Evolutionary conservation across 2,888 invertebrate species (phyloP), one percentile per base, ranked within the genome.

Genomic region (Hedychridium roseum): DNA sequence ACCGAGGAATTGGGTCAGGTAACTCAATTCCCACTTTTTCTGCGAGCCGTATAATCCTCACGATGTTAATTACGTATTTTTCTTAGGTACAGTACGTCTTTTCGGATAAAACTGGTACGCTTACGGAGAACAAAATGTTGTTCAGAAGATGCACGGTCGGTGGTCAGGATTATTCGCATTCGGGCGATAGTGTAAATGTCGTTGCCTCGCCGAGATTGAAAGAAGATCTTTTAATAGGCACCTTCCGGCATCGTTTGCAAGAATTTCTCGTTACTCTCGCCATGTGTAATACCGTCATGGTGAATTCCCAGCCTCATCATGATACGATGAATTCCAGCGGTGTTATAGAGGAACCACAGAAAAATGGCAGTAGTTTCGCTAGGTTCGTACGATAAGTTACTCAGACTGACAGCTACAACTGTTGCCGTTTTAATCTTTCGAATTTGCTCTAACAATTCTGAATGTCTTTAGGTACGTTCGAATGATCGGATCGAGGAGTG

Each of bases 101-200:
- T 81, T 94, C 94, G 6, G 98, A 98, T 79, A 98, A 98, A 81
- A 98, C 98, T 1, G 98, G 98, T 3, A 98, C 98, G 1, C 81
- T 98, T 45, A 98, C 98, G 0, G 97, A 97, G 80, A 98, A 98
- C 79, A 90, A 94, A 79, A 98, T 98, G 97, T 86, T 96, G 71
- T 98, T 98, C 80, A 86, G 94, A 45, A 84, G 92, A 37, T 97
- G 97, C 74, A 88, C 92, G 2, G 89, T 97, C 17, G 90, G 88
- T 16, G 97, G 95, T 0, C 85, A 89, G 28, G 95, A 97, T 80
- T 97, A 94, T 74, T 89, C 90, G 71, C 94, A 94, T 76, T 87
- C 88, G 1, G 85, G 89, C 17, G 85, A 90, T 3, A 70, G 71
- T 9, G 87, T 89, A 54, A 84, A 86, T 68, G 85, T 88, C 7